Conservation (phyloP, 2,888 invertebrate species). For the Petrolisthes cinctipes region DNA sequence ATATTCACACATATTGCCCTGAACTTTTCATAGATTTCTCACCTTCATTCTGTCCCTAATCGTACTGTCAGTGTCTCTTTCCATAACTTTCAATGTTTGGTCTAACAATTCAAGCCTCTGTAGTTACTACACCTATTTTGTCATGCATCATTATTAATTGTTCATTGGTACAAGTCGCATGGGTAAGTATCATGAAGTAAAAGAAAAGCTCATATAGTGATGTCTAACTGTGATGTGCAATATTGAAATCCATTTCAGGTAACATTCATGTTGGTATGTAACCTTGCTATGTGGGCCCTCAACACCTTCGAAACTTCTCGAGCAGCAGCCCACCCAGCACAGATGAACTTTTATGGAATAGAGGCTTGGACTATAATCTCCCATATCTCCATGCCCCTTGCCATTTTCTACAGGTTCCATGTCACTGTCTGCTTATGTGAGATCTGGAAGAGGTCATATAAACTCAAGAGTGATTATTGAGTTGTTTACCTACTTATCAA, state of each 20-base stretch:
- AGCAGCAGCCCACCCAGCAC: conserved; percentile 91
- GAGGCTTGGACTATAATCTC: conserved; percentile 98
- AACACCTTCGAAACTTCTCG: conserved; percentile 91
- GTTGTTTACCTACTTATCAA: too few species aligned
- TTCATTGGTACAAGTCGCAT: background rate
- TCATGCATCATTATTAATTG: background rate
- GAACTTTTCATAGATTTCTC: too few species aligned
- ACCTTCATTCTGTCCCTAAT: too few species aligned
- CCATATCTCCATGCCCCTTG: conserved; percentile 92
- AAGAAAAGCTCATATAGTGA: conserved; percentile 8
- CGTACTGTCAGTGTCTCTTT: too few species aligned
- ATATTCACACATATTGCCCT: too few species aligned
- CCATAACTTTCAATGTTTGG: too few species aligned
- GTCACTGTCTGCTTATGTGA: conserved; percentile 95
- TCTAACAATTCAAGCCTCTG: too few species aligned
- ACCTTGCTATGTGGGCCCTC: conserved; percentile 94
- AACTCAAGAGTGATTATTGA: conserved; percentile 76
- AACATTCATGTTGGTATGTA: conserved; percentile 87
- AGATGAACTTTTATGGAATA: conserved; percentile 89
- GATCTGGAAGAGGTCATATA: conserved; percentile 96
- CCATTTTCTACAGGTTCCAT: conserved; percentile 94
- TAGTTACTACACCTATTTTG: background rate
- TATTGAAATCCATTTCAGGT: conserved; percentile 47
- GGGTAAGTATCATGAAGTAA: too few species aligned
- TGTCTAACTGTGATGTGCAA: too few species aligned